Conservation (phyloP, 1,140 invertebrate genomes). For the Hylaeus anthracinus region DNA sequence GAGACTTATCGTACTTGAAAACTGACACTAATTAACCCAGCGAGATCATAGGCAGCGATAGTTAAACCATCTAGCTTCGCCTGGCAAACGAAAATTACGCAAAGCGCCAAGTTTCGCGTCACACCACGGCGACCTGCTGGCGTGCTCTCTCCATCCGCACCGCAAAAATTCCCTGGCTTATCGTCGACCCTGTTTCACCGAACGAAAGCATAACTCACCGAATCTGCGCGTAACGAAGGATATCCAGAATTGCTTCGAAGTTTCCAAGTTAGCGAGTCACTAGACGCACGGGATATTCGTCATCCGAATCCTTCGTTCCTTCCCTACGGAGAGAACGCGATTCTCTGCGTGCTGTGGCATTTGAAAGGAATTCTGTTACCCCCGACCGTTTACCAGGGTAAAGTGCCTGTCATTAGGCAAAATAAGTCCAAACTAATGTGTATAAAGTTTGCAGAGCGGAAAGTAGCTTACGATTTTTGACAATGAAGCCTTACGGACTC, state of each 20-base stretch:
- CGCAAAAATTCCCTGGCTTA: background rate
- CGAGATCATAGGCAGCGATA: conserved; percentile 47
- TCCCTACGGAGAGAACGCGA: background rate
- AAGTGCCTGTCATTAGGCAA: too few relatives aligned
- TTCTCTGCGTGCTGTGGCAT: background rate
- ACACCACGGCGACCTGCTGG: background rate
- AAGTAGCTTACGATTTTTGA: too few relatives aligned
- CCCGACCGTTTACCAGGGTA: too few relatives aligned
- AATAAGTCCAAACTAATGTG: too few relatives aligned
- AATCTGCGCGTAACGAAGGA: conserved; percentile 1
- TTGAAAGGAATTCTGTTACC: too few relatives aligned
- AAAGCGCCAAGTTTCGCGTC: conserved; percentile 42
- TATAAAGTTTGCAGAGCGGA: too few relatives aligned
- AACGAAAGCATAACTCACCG: background rate
- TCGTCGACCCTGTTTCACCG: background rate
- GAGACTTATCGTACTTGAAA: conserved; percentile 65
- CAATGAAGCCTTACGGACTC: too few relatives aligned
- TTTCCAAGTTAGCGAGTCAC: conserved; percentile 9
- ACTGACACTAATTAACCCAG: conserved; percentile 63
- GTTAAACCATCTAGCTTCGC: conserved; percentile 50
- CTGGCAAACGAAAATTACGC: conserved; percentile 52
- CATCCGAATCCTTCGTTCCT: background rate
- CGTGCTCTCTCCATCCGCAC: background rate
- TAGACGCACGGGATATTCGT: background rate
- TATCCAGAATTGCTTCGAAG: background rate